A percentile compares a stretch with the other conserved stretches of the same genome.
These are phyloP conservation scores for Hypsibius dujardini DNA, from an alignment of 1,140 invertebrate species.

Conservation along the genomic window DNA sequence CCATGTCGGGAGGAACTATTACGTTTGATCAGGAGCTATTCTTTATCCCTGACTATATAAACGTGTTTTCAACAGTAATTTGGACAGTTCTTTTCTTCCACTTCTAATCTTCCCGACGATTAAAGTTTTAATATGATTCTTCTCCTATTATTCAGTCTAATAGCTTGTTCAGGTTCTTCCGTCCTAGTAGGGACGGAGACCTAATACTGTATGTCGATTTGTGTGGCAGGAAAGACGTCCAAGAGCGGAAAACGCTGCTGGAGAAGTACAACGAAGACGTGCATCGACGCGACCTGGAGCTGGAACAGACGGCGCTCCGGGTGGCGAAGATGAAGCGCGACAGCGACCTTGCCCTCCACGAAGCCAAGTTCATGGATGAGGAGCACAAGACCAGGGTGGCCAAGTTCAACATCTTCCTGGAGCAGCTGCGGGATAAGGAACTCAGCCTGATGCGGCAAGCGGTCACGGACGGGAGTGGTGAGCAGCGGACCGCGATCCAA, in stretches of 20 bases:
- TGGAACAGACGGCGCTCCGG: not conserved
- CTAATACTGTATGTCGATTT: too few relatives aligned
- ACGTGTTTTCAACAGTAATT: too few relatives aligned
- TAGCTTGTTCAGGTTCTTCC: too few relatives aligned
- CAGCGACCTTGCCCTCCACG: not conserved
- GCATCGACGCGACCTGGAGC: not conserved
- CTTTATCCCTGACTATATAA: too few relatives aligned
- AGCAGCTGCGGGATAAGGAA: slow-evolving; percentile 11
- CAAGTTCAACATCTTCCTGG: not conserved
- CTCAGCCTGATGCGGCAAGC: slow-evolving; percentile 11
- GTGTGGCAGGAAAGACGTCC: not conserved
- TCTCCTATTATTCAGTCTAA: too few relatives aligned
- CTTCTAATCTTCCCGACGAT: too few relatives aligned
- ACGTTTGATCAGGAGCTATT: too few relatives aligned
- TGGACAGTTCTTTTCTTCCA: too few relatives aligned
- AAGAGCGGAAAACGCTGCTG: not conserved
- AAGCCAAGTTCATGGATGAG: slow-evolving; percentile 13
- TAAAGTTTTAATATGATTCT: too few relatives aligned
- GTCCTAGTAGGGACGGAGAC: too few relatives aligned
- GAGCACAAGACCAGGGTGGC: slow-evolving; percentile 11
- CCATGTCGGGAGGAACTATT: too few relatives aligned
- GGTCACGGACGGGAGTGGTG: not conserved
- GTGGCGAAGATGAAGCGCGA: not conserved
- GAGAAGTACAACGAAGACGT: not conserved
- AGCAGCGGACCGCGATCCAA: not conserved